phyloP scores from a whole-genome alignment of 2,113 vertebrate species.

The Verasper variegatus region DNA sequence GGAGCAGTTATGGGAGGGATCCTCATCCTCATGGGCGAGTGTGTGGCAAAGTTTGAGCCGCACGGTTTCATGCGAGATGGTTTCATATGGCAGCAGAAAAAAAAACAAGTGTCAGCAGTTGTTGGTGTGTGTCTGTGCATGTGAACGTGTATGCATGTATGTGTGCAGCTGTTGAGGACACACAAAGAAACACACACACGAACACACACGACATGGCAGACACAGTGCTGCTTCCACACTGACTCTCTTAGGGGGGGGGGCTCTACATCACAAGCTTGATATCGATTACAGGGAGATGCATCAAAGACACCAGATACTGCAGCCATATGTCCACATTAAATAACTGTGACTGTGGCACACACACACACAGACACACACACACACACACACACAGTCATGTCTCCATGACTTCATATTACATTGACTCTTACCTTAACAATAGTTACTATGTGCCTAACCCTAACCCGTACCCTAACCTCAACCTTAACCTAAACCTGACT shows the following conservation, averaged over 20 bases:
- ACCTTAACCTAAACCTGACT: too few relatives aligned
- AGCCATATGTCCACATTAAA: constrained; percentile 58
- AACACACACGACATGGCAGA: constrained; percentile 5
- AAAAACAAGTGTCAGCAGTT: constrained; percentile 65
- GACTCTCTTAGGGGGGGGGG: constrained; percentile 22
- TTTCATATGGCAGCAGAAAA: constrained; percentile 38
- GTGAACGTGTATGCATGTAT: neutral
- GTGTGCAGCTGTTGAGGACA: constrained; percentile 42
- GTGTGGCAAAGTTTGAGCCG: constrained; percentile 13
- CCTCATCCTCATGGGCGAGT: neutral
- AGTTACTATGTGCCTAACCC: too few relatives aligned
- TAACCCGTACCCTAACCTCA: too few relatives aligned
- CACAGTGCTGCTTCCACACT: constrained; percentile 35
- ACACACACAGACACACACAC: constrained; percentile 1
- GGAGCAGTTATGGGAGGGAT: constrained; percentile 38
- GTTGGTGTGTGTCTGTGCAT: constrained; percentile 13
- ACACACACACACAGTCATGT: neutral
- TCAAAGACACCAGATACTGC: constrained; percentile 56
- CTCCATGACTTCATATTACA: neutral
- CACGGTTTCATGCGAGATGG: constrained; percentile 18
- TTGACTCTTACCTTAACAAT: neutral
- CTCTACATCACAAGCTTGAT: constrained; percentile 54
- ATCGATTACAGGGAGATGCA: constrained; percentile 70
- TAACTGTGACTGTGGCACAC: neutral
- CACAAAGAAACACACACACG: neutral